Evolutionary conservation across 2,113 vertebrate genomes (phyloP).

Genomic region (Naja naja): DNA sequence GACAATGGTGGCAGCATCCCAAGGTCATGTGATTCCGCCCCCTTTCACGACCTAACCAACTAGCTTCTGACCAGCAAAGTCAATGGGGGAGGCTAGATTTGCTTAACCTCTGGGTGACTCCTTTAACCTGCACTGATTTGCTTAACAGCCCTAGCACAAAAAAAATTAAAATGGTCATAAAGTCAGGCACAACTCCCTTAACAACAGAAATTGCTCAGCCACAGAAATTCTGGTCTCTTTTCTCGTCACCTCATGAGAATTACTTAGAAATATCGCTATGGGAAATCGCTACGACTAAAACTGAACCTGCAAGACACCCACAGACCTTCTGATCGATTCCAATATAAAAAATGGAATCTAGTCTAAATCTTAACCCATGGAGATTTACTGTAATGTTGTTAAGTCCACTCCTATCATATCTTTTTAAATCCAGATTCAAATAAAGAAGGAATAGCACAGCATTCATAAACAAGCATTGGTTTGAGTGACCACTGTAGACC

Average conservation of each 20-base stretch:
- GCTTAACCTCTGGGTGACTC: too few species aligned
- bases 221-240: neutral
- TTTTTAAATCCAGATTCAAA: neutral
- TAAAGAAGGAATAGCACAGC: neutral
- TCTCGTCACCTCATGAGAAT: neutral
- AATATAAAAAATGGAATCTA: neutral
- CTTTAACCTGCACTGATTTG: too few species aligned
- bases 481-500: neutral
- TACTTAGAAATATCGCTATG: neutral
- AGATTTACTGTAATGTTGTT: neutral
- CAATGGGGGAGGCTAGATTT: too few species aligned
- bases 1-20: too few species aligned
- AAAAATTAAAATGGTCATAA: too few species aligned
- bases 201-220: too few species aligned
- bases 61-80: too few species aligned
- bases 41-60: too few species aligned
- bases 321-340: neutral
- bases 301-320: neutral
- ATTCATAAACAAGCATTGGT: neutral
- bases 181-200: too few species aligned
- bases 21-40: too few species aligned
- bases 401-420: neutral
- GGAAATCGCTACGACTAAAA: neutral
- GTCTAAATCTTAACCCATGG: neutral
- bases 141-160: too few species aligned